Conservation (phyloP, 2,797 vertebrate species). For the Eulemur rubriventer region DNA sequence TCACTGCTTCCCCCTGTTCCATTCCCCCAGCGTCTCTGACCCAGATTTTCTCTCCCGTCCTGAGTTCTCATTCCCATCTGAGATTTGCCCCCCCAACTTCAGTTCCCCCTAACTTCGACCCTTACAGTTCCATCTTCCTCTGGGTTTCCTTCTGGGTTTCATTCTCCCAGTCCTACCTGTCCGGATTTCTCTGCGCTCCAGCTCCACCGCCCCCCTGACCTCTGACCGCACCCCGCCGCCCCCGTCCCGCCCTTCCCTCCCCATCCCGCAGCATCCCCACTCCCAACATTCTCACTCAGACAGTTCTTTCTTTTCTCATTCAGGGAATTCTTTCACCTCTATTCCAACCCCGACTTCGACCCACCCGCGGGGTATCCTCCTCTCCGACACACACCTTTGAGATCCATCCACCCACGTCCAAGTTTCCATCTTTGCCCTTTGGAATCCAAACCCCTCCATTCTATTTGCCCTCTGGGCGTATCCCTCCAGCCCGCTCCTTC, state of each 20-base stretch:
- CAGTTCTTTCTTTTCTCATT: not conserved
- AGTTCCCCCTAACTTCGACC: not conserved
- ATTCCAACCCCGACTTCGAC: not conserved
- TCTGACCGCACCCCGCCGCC: not conserved
- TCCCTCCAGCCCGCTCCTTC: not conserved
- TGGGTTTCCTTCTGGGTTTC: not conserved
- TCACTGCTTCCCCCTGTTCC: not conserved
- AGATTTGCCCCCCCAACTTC: not conserved
- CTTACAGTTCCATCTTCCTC: not conserved
- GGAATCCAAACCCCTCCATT: not conserved
- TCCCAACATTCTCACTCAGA: not conserved
- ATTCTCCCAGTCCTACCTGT: not conserved
- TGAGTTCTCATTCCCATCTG: not conserved
- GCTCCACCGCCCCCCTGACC: no score
- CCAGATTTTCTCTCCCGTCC: not conserved
- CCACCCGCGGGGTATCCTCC: not conserved
- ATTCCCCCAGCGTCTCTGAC: not conserved
- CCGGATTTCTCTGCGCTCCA: not conserved
- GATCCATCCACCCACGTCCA: not conserved
- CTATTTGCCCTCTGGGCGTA: not conserved
- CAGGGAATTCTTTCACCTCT: not conserved
- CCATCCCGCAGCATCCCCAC: not conserved
- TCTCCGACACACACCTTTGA: not conserved
- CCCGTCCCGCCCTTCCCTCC: not conserved
- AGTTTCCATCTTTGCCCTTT: not conserved